Evolutionary conservation across 1,140 invertebrate genomes (phyloP), one percentile per base, ranked within the genome.

Genomic region (Theocolax elegans): DNA sequence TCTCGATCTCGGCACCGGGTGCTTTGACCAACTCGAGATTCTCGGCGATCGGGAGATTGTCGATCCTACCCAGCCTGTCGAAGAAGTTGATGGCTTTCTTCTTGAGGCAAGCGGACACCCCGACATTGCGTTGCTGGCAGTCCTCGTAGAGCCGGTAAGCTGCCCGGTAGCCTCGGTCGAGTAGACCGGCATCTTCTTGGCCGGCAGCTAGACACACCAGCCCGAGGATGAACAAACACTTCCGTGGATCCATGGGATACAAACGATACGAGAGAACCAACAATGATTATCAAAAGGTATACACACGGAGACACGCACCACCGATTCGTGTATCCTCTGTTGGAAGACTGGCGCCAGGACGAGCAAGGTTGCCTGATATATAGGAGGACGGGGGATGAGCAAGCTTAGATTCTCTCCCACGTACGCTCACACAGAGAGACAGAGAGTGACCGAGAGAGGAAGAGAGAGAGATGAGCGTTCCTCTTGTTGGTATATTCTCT

Each of bases 51-150:
- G 88, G 87, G 21, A 94, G 86, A 12, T 87, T 88, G 31, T 92
- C 91, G 79, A 92, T 90, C 59, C 89, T 88, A 1, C 90, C 88
- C 8, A 92, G 85, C 46, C 92, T 86, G 68, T 93, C 92, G 64
- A 94, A 90, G 76, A 93, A 93, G 0, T 91, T 85, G 64, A 93
- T 90, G 0, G 92, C 92, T 77, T 93, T 93, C 80, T 92, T 93
- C 84, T 93, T 93, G n/a, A 94, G 81, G 78, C 92, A 94, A 15
- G 90, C 89, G 10, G 90, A 85, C 27, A 93, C 85, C 13, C 89
- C 90, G 10, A 84, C 72, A 58, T 80, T 83, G 12, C 83, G 77
- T 17, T 81, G 78, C 51, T 86, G 83, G 19, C 85, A 85, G 27
- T 85, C 85, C 31, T 86, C 85, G 74, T 86, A 85, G 21, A 86